Evolutionary conservation across 2,113 vertebrate species (phyloP), one percentile per base, ranked within the genome.

Genomic region (Coracopsis vasa): DNA sequence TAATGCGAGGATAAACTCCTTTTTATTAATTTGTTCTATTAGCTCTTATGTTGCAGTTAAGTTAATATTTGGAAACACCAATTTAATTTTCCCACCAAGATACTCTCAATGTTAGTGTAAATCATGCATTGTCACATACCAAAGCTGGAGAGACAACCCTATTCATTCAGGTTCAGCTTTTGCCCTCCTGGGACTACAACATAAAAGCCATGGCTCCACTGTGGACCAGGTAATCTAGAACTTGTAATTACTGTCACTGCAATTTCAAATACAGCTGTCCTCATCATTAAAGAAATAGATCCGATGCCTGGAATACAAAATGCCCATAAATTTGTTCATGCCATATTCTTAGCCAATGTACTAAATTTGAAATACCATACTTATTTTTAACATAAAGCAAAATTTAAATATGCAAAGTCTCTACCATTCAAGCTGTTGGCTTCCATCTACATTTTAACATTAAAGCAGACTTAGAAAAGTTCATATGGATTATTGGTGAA

Each of bases 241-340:
- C 94, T 77, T 82, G 83, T 87, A 94, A 94, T 92, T 94, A 94
- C 83, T 87, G 70, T 65, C 73, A 82, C 69, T 82, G 31, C 53
- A 80, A 85, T 92, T 92, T 89, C 72, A 85, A 73, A 87, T 51
- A 78, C 44, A 94, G 51, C 51, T 91, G 70, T 70, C n/a, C 16
- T 74, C n/a, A 69, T 20, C 31, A 39, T 37, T 58, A 72, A n/a
- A 61, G 24, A 88, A 90, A 91, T 8, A 53, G 31, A 61, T 56
- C 37, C 2, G 2, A 73, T 9, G 13, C 13, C 50, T 42, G 35
- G 84, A 79, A 66, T 91, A 75, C 11, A 66, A 84, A 91, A 65
- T 5, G 1, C 8, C 51, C 25, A 39, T 41, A 51, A 75, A 42
- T 44, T 41, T 39, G 16, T 50, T 56, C 14, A 47, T 11, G 28